Evolutionary conservation across 2,113 vertebrate species (phyloP), one percentile per base, ranked within the genome.

Genomic region (Xyliphius kryptos): DNA sequence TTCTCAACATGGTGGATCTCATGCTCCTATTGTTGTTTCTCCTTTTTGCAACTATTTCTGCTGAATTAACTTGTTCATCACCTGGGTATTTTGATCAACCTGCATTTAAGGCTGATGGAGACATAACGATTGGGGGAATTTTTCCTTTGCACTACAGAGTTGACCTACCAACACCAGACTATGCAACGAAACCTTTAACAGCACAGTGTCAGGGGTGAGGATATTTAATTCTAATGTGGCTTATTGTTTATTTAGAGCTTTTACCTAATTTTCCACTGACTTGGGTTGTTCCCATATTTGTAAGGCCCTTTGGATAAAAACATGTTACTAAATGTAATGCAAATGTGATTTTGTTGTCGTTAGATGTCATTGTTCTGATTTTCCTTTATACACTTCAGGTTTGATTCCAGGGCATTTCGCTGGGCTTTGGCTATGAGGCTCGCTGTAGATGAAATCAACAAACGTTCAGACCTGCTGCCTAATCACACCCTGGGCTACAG

Each of bases 371-470:
- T n/a, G 13, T 57, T 32, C 26, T 6, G 7, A 10, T 40, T 5
- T 52, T 9, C 48, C 5, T 71, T n/a, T 50, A 38, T 57, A 4
- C 41, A 12, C 40, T 46, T 5, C 53, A 88, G 86, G 13, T 86
- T 88, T 81, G 84, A 88, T 67, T 76, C 82, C 17, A 81, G 81
- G 41, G 80, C 85, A 57, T 83, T 88, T 55, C 83, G 85, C 17
- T 89, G 87, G 87, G 80, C 78, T 61, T 80, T 83, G 58, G 76
- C 83, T 0, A 81, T 89, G 87, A 82, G 72, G 58, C 77, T 85
- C 56, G 85, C 87, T 47, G 75, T 88, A 58, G 79, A 87, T 46
- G 79, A 89, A 67, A 85, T 89, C 52, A 89, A 89, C 72, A 76
- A 79, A 46, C 82, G 53, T 66, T 11, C 52, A 11, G 57, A 77